A percentile compares a stretch with the other conserved stretches of the same genome.
Conservation (phyloP, 2,113 vertebrate species). For the Pygathrix nemaeus region DNA sequence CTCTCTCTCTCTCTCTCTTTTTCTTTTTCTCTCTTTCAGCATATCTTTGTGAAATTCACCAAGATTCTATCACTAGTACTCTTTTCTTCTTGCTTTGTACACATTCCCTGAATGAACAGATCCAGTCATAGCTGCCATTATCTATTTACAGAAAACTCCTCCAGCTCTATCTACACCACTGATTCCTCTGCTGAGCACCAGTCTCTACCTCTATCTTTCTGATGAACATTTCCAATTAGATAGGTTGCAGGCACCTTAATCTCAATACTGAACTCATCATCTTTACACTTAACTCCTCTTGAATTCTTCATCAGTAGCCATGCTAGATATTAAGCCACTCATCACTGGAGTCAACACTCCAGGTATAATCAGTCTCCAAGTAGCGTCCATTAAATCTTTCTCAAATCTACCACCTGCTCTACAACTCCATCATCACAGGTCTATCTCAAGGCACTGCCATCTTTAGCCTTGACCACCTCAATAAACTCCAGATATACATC, state of each 20-base stretch:
- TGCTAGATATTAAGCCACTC: background rate
- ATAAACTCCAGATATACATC: background rate
- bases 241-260: background rate
- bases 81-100: background rate
- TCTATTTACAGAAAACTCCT: background rate
- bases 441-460: background rate
- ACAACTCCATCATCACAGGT: background rate
- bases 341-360: background rate
- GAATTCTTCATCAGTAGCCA: background rate
- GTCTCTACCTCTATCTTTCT: background rate
- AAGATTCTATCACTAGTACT: background rate
- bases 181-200: background rate
- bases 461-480: background rate
- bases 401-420: background rate
- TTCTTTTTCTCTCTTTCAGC: background rate
- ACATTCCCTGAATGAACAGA: background rate
- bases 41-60: background rate
- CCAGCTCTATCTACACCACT: background rate
- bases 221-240: conserved; percentile 6
- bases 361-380: background rate
- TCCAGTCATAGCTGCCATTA: background rate
- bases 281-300: background rate
- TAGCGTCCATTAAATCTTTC: background rate
- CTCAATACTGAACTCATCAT: background rate
- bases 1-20: background rate